Conservation (phyloP, 2,113 vertebrate genomes). For the Forbesichthys papilliferus region DNA sequence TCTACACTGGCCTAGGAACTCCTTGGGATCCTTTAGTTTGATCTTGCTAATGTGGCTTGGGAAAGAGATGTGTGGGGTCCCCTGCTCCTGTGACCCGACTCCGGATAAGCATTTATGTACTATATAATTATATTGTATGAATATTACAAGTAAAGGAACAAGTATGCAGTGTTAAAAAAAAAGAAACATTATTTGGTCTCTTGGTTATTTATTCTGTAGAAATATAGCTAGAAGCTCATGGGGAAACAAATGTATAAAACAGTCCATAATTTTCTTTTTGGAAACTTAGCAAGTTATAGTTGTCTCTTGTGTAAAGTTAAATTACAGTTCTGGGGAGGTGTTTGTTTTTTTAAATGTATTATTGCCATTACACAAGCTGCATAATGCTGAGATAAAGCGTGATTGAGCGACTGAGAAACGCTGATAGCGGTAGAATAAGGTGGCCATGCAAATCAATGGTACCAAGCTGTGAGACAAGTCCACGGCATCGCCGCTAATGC, state of each 20-base stretch:
- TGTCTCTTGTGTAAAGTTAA: slow-evolving; percentile 32
- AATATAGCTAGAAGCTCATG: neutral
- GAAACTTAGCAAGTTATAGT: slow-evolving; percentile 20
- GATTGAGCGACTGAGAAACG: slow-evolving; percentile 68
- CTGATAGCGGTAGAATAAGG: slow-evolving; percentile 62
- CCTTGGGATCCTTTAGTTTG: too few species aligned
- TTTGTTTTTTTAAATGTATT: slow-evolving; percentile 67
- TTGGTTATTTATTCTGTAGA: neutral
- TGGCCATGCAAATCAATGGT: slow-evolving; percentile 69
- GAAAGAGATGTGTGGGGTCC: too few species aligned
- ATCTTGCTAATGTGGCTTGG: too few species aligned
- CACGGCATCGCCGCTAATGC: too few species aligned
- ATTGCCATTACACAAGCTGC: slow-evolving; percentile 68
- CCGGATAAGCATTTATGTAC: too few species aligned
- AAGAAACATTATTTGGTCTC: neutral
- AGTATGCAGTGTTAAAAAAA: neutral
- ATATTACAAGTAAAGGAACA: neutral
- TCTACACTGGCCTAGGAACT: too few species aligned
- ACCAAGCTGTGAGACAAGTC: slow-evolving; percentile 57
- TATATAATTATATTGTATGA: neutral
- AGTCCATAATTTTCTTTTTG: neutral
- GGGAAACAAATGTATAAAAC: neutral
- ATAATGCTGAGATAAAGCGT: slow-evolving; percentile 57
- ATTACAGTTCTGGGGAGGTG: slow-evolving; percentile 47
- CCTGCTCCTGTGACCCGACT: too few species aligned